These are phyloP conservation scores for Megaptera novaeangliae DNA, from an alignment of 2,113 vertebrate genomes.

Conservation along the genomic window DNA sequence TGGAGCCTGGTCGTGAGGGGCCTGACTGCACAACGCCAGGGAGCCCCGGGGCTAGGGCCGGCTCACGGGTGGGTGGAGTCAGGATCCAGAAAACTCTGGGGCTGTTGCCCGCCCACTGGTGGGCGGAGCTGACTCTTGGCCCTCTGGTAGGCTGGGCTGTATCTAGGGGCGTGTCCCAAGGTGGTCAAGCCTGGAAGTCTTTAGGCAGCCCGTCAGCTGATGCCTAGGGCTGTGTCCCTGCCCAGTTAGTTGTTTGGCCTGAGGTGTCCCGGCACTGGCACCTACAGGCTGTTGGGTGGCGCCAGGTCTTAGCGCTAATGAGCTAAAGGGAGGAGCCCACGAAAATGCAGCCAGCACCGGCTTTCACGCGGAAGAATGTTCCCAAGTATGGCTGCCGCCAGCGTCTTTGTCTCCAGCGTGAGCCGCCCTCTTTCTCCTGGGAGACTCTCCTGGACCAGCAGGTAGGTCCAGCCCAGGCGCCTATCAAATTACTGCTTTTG, in stretches of 20 bases:
- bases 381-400: too few relatives aligned
- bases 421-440: neutral
- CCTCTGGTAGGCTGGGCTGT: neutral
- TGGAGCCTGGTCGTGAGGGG: neutral
- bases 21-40: neutral
- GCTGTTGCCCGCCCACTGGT: neutral
- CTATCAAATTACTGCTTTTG: neutral
- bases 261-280: neutral
- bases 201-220: neutral
- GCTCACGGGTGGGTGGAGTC: neutral
- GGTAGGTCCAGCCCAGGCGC: neutral
- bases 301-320: neutral
- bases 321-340: neutral
- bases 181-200: neutral
- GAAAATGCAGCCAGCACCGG: neutral
- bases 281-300: neutral
- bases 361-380: neutral
- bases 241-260: neutral
- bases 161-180: neutral
- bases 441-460: neutral
- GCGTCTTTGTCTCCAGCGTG: neutral
- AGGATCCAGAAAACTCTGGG: too few relatives aligned
- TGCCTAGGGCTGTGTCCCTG: neutral
- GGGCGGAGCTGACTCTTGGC: neutral
- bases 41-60: fast-evolving